These are phyloP conservation scores for Tolmerus cingulatus DNA, from an alignment of 2,888 invertebrate genomes.

Conservation along the genomic window DNA sequence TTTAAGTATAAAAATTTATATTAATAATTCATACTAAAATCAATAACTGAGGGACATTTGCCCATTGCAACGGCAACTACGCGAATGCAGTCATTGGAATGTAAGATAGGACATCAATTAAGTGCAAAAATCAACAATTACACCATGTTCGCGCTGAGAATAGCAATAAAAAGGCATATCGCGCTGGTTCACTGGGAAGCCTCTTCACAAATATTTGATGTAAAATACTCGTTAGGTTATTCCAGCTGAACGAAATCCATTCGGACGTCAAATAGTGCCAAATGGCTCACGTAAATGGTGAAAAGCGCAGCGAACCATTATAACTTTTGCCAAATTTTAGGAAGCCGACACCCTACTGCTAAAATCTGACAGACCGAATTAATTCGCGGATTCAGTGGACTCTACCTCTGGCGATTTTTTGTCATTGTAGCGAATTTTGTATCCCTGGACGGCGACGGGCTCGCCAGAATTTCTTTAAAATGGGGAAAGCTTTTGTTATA, in stretches of 20 bases:
- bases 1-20: too few relatives aligned
- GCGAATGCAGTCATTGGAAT: not conserved
- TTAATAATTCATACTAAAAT: too few relatives aligned
- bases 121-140: slow-evolving; percentile 9
- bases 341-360: not conserved
- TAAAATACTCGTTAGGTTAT: slow-evolving; percentile 27
- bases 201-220: slow-evolving; percentile 35
- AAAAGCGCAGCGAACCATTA: slow-evolving; percentile 28
- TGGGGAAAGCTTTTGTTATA: not conserved
- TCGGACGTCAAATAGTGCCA: slow-evolving; percentile 3
- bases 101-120: not conserved
- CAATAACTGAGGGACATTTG: too few relatives aligned
- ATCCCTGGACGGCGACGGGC: not conserved
- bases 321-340: slow-evolving; percentile 13
- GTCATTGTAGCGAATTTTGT: not conserved
- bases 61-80: not conserved
- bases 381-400: not conserved
- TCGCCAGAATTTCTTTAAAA: not conserved
- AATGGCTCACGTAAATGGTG: slow-evolving; percentile 33
- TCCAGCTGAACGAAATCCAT: slow-evolving; percentile 5
- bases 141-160: not conserved
- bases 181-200: not conserved
- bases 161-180: not conserved
- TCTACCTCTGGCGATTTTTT: not conserved
- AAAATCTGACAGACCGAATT: not conserved